Evolutionary conservation across 2,113 vertebrate genomes (phyloP), one percentile per base, ranked within the genome.

Genomic region (Rhizomys pruinosus): DNA sequence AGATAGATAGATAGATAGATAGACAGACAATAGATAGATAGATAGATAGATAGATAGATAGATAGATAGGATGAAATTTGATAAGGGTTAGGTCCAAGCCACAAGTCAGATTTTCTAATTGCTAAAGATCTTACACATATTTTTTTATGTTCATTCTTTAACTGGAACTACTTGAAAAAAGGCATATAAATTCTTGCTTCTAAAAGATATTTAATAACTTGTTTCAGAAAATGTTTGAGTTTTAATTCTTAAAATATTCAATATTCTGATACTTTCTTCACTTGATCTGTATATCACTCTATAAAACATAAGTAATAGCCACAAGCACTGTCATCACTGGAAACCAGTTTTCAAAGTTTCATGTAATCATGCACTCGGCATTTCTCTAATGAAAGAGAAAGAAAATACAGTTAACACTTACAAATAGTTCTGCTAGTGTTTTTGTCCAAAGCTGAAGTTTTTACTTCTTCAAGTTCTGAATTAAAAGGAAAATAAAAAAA

Each of bases 391-490:
- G 68, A 93, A 32, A 23, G 27, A 91, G n/a, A 91, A 89, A 68
- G 15, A 20, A 22, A 88, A 97, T 27, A 73, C 17, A 71, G 25
- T n/a, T 42, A 82, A 94, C 90, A 98, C 99, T 99, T 98, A 99
- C 99, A 98, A 96, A 98, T 96, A 97, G 98, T 97, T 97, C 98
- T 98, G 98, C 98, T 98, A 97, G 93, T 98, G 96, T 99, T 99
- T 97, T 97, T 98, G 97, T 98, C 98, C 90, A 98, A 97, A 78
- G 97, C 34, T 98, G 97, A 98, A 92, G 98, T 98, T 97, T 98
- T 99, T 87, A 98, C 72, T 98, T 99, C 98, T 96, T 98, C 98
- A 73, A 98, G 98, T 96, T 98, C 98, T 99, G 84, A 96, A 97
- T 71, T 96, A 84, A 97, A 63, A 90, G 94, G 74, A 93, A 82